Evolutionary conservation across 2,113 vertebrate species (phyloP), one percentile per base, ranked within the genome.

Genomic region (Phalacrocorax carbo): DNA sequence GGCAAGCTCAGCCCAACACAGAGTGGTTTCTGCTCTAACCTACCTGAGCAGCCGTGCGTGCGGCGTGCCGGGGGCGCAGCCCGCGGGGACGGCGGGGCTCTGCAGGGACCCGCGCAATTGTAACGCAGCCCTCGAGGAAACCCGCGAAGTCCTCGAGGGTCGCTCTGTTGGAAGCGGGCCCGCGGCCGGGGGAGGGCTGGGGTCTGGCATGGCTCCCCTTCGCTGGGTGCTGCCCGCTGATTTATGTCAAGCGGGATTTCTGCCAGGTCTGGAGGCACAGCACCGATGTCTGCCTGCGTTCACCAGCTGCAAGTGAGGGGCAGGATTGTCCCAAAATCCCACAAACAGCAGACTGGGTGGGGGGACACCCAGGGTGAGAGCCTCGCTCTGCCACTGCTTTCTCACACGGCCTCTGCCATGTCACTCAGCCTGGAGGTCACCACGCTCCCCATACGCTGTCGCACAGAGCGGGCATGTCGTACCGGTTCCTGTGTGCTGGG

Each of bases 381-480:
- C 42, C 15, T 23, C 2, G 4, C 79, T 84, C 48, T 52, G 58
- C 13, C 64, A 27, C 76, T 7, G 64, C 16, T 19, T 49, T 19
- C n/a, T 60, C 57, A 6, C 3, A 2, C 1, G 10, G 65, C 32
- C 80, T 40, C 15, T 65, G 52, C 49, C 73, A 32, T 5, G 20
- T 15, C 40, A 4, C 40, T 21, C 17, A 44, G 17, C 46, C 34
- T 15, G 44, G 42, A 8, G n/a, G 14, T 19, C 15, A 13, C 68
- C 23, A 5, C 0, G 0, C 12, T 44, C 61, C n/a, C 4, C 3
- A 0, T 19, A 9, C 20, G 2, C 5, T 3, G 13, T n/a, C 5
- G 1, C 2, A 36, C 11, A 3, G 20, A 44, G 18, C 10, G 10
- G 18, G 15, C 36, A 11, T 5, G 3, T 25, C 22, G 4, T 14